These are phyloP conservation scores for Oasisia sp. DNA, from an alignment of 2,888 invertebrate genomes.

Conservation along the genomic window DNA sequence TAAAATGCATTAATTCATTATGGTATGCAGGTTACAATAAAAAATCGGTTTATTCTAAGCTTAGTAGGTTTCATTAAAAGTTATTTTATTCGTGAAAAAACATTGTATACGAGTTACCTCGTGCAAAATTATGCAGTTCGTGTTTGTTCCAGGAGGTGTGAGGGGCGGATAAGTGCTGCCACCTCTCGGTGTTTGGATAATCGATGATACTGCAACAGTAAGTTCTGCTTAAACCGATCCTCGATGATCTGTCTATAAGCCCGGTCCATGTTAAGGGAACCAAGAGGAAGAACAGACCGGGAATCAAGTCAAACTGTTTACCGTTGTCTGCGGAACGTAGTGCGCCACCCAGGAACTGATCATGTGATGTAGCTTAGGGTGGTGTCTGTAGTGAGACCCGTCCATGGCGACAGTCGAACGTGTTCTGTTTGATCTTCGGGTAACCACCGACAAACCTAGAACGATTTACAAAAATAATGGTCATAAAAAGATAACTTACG, in stretches of 20 bases:
- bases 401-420: conserved; percentile 79
- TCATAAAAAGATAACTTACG: background rate
- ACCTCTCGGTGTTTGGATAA: too few relatives aligned
- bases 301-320: conserved; percentile 52
- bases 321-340: conserved; percentile 73
- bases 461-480: conserved; percentile 25
- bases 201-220: too few relatives aligned
- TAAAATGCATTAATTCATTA: too few relatives aligned
- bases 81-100: too few relatives aligned
- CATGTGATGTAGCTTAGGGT: conserved; percentile 76
- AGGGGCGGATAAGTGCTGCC: too few relatives aligned
- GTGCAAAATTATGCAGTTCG: too few relatives aligned
- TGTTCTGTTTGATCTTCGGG: conserved; percentile 74
- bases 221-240: too few relatives aligned
- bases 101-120: too few relatives aligned
- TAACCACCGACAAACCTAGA: conserved; percentile 74
- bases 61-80: too few relatives aligned
- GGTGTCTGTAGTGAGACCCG: conserved; percentile 81
- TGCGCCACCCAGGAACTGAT: conserved; percentile 74
- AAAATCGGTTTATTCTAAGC: too few relatives aligned
- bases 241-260: background rate
- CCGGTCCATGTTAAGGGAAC: background rate
- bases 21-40: too few relatives aligned
- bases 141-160: too few relatives aligned
- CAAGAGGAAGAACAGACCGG: background rate